Conservation (phyloP, 2,888 invertebrate species). For the Ceriagrion tenellum region DNA sequence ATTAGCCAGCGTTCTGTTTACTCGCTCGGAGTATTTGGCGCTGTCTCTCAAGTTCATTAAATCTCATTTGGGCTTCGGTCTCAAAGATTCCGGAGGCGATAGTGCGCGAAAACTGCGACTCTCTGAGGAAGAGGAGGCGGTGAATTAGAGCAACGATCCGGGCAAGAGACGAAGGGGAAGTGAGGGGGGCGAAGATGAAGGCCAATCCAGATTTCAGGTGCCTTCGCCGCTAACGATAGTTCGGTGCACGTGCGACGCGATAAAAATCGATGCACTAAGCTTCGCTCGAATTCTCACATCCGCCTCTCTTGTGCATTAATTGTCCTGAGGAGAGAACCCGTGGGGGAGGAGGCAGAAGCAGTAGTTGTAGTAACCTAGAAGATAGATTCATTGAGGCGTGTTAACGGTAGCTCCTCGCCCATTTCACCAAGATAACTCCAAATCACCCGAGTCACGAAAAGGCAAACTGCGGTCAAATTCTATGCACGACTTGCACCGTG, state of each 20-base stretch:
- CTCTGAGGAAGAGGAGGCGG: not conserved
- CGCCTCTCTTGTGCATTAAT: too few species aligned
- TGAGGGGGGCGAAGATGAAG: too few species aligned
- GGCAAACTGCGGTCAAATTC: slow-evolving; percentile 3
- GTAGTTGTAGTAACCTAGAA: too few species aligned
- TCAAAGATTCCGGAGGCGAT: slow-evolving; percentile 4
- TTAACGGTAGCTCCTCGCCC: not conserved
- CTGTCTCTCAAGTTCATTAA: slow-evolving; percentile 14
- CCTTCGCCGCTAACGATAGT: not conserved
- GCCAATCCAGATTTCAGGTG: too few species aligned
- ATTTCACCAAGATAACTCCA: not conserved
- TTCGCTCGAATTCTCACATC: not conserved
- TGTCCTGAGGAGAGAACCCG: too few species aligned
- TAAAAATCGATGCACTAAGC: not conserved
- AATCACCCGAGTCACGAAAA: not conserved
- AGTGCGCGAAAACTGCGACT: not conserved
- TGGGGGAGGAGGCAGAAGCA: too few species aligned
- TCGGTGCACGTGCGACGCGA: not conserved
- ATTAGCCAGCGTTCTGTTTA: not conserved
- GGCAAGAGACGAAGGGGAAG: not conserved
- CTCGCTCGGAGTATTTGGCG: not conserved
- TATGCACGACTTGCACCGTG: too few species aligned
- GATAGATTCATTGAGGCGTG: too few species aligned
- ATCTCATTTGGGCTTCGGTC: not conserved
- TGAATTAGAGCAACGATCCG: not conserved